Conservation (phyloP, 2,888 invertebrate genomes). For the Drosophila acutilabella region DNA sequence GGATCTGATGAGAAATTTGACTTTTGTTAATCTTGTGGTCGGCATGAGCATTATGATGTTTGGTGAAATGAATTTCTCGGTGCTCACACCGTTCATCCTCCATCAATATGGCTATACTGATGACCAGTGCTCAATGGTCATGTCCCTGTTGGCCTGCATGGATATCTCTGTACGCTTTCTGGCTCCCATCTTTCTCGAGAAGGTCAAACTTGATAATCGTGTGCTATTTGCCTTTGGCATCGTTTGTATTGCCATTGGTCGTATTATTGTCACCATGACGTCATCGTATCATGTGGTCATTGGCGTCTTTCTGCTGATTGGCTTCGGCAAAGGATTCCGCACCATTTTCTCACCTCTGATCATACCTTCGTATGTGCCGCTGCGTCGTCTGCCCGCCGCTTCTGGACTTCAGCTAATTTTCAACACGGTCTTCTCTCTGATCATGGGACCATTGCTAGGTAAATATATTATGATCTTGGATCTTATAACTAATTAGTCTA, state of each 20-base stretch:
- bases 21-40: constrained; percentile 89
- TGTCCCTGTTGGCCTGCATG: constrained; percentile 89
- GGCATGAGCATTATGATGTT: constrained; percentile 91
- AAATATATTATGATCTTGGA: constrained; percentile 65
- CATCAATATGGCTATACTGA: constrained; percentile 87
- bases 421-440: constrained; percentile 88
- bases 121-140: constrained; percentile 88
- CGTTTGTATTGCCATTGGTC: constrained; percentile 85
- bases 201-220: constrained; percentile 89
- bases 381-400: constrained; percentile 89
- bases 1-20: constrained; percentile 88
- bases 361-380: constrained; percentile 89
- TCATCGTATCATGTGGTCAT: constrained; percentile 86
- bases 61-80: constrained; percentile 90
- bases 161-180: constrained; percentile 89
- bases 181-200: constrained; percentile 89
- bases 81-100: constrained; percentile 90
- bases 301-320: constrained; percentile 88
- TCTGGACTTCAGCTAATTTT: constrained; percentile 89
- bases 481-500: too few species aligned
- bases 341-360: constrained; percentile 91
- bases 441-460: constrained; percentile 89
- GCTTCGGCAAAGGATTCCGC: constrained; percentile 89
- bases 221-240: constrained; percentile 89
- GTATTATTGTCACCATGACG: constrained; percentile 84